phyloP scores from a whole-genome alignment of 2,888 invertebrate genomes.

The Syrphus vitripennis region DNA sequence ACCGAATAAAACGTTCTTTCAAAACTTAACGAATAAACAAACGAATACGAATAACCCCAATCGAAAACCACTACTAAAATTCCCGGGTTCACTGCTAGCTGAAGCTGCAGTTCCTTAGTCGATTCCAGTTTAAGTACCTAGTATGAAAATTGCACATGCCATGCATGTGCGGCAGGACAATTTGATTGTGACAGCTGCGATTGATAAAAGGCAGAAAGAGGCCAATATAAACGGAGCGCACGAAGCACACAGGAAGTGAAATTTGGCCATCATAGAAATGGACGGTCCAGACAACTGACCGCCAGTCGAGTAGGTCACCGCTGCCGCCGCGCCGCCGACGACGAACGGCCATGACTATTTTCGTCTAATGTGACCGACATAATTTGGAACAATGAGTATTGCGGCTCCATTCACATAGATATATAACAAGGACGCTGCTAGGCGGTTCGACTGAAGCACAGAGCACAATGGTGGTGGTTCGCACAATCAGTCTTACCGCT shows the following conservation, averaged over 20 bases:
- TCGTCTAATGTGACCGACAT: conserved; percentile 46
- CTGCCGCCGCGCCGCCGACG: too few relatives aligned
- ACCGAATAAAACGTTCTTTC: conserved; percentile 3
- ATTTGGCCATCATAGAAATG: neutral
- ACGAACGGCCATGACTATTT: neutral
- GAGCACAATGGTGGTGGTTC: neutral
- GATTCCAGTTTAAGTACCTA: neutral
- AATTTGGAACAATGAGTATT: conserved; percentile 42
- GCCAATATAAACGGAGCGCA: neutral
- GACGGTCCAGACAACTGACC: neutral
- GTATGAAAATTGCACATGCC: neutral
- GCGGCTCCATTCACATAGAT: too few relatives aligned
- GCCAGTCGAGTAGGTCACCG: too few relatives aligned
- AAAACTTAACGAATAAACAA: conserved; percentile 10
- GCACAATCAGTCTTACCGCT: conserved; percentile 34
- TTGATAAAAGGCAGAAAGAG: conserved; percentile 13
- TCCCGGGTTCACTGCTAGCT: neutral
- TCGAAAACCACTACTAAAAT: neutral
- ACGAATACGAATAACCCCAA: neutral
- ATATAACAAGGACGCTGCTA: neutral
- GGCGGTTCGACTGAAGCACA: neutral
- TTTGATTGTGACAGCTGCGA: conserved; percentile 45
- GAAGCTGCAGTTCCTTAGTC: neutral
- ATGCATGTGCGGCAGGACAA: conserved; percentile 6
- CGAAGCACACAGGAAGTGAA: neutral